Evolutionary conservation across 2,113 vertebrate species (phyloP).

Genomic region (Polypterus senegalus): DNA sequence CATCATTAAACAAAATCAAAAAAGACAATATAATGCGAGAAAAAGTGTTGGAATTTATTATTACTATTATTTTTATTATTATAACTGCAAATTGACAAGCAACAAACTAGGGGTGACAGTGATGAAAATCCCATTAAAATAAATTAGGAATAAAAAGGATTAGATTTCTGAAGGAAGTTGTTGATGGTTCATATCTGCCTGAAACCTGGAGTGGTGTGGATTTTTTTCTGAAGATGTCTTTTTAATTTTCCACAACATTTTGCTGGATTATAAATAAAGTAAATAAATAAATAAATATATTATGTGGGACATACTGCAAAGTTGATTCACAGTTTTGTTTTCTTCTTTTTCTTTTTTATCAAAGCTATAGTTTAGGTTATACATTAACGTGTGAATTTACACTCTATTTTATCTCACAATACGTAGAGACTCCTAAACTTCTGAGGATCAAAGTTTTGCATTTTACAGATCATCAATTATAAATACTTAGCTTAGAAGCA

Average conservation of each 20-base stretch:
- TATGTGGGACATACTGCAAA: background rate
- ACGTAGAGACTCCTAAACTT: background rate
- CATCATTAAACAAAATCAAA: no score
- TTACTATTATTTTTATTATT: no score
- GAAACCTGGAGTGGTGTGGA: conserved; percentile 46
- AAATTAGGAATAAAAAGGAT: conserved; percentile 40
- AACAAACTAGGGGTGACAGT: conserved; percentile 47
- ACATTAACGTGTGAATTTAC: background rate
- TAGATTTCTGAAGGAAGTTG: conserved; percentile 29
- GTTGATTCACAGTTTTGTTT: no score
- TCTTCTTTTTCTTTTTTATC: no score
- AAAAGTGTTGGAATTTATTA: no score
- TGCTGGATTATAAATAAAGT: conserved; percentile 10
- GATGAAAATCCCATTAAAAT: conserved; percentile 51
- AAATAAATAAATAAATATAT: background rate
- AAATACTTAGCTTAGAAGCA: no score
- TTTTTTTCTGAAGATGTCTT: conserved; percentile 32
- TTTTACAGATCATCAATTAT: background rate
- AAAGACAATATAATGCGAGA: no score
- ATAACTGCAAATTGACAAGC: conserved; percentile 37
- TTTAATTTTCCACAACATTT: conserved; percentile 21
- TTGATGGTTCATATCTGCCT: conserved; percentile 36
- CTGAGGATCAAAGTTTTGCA: background rate
- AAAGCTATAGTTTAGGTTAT: no score
- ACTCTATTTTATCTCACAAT: background rate